Evolutionary conservation across 1,140 invertebrate genomes (phyloP), one percentile per base, ranked within the genome.

Genomic region (Proctacanthus coquilletti): DNA sequence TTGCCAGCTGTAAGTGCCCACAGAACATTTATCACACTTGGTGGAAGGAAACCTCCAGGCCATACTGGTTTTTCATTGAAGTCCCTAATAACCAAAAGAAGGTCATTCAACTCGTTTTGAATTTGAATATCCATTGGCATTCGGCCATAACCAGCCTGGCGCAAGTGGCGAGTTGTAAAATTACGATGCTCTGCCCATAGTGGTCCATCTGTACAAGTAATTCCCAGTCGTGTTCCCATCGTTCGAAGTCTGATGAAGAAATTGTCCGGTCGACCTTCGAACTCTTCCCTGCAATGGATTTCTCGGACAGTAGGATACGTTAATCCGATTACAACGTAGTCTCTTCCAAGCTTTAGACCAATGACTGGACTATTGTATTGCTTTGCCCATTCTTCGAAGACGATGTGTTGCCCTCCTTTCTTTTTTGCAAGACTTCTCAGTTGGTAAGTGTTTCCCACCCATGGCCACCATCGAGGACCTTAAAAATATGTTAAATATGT

Each of bases 181-280:
- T 63, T 62, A 27, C 84, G 66, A 43, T 88, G 77, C 44, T 79
- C 74, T 33, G 64, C 67, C 84, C 85, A 89, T 4, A 76, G 48
- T 6, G 66, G 47, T 0, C 84, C 83, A 40, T 87, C 81, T 1
- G 74, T 74, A 55, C 76, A 81, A 1, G 82, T 82, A 15, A 85
- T 77, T 18, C 81, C 57, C 33, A 51, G 53, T 11, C 46, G 51
- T 25, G 71, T 69, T 17, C 80, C 80, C 54, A 84, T 68, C 25
- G 76, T 77, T 30, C 80, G 58, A 6, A 84, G 52, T 23, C 70
- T 63, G 21, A 75, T 62, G 44, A 84, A 84, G 47, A 79, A 80
- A 39, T 69, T 76, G 53, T 80, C 69, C 0, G 82, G 84, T 38
- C 83, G 58, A 0, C 72, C 79, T 43, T 79, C 73, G 45, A 73